Evolutionary conservation across 2,113 vertebrate genomes (phyloP), one percentile per base, ranked within the genome.

Genomic region (Pterocles burchelli): DNA sequence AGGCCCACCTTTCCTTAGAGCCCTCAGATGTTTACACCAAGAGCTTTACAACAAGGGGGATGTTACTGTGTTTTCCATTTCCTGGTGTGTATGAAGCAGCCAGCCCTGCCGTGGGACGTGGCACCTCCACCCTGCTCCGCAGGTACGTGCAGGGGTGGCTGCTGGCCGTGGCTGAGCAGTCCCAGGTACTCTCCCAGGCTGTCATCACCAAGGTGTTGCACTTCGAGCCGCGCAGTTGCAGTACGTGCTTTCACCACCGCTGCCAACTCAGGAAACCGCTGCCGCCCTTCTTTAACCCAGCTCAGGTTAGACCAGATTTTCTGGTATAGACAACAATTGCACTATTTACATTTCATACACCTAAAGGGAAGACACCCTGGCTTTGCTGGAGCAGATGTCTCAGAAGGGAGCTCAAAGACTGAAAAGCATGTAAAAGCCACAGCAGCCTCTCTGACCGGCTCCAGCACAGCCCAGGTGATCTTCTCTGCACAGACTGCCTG

Each of bases 291-390:
- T 74, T 67, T 45, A 77, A 51, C 34, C 33, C 70, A 88, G 88
- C 78, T 85, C 85, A 88, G 88, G 93, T 88, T 71, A 83, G 57
- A 91, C 90, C 74, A 92, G 95, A 84, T 93, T 96, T 97, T 96
- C 95, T 5, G 0, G 93, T 88, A 71, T 1, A 77, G 85, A 33
- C 83, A 91, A 88, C 78, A 90, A 86, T 19, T 81, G 52, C 49
- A 7, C 48, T 87, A 81, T 96, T 96, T 95, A 93, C 94, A 87
- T 85, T 94, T 93, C 80, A 61, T 75, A 75, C 57, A 52, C 70
- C 58, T 78, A 20, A 77, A 92, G 84, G 80, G 77, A 93, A 93
- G 75, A 67, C 67, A 83, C 57, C n/a, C 46, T 4, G 38, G 72
- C 54, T 89, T 49, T 86, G 88, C 86, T 46, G 68, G 19, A 92